phyloP scores from a whole-genome alignment of 2,888 invertebrate genomes.

The Polymixis lichenea region DNA sequence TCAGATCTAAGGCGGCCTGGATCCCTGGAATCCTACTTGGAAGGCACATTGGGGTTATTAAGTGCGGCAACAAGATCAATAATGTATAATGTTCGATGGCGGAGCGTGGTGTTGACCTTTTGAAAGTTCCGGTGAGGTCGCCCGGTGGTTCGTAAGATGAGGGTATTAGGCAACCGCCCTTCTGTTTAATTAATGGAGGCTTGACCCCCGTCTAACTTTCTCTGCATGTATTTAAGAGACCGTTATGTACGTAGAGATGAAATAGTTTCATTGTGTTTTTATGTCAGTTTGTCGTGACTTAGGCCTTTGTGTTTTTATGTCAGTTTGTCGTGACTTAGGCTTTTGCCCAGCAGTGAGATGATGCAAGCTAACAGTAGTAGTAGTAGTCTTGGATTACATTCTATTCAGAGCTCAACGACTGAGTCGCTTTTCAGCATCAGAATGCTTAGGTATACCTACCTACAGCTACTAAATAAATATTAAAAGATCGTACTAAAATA shows the following conservation, averaged over 20 bases:
- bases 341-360: too few species aligned
- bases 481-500: constrained; percentile 1
- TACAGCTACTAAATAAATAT: neutral
- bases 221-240: constrained; percentile 65
- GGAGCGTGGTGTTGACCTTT: constrained; percentile 70
- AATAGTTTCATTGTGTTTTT: constrained; percentile 64
- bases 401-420: neutral
- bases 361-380: too few species aligned
- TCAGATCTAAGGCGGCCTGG: constrained; percentile 34
- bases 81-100: constrained; percentile 68
- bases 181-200: constrained; percentile 82
- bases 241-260: constrained; percentile 54
- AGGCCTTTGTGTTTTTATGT: constrained; percentile 62
- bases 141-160: constrained; percentile 69
- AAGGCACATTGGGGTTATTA: constrained; percentile 52
- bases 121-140: constrained; percentile 71
- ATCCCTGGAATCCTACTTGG: constrained; percentile 44
- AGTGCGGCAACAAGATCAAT: constrained; percentile 65
- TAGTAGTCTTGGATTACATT: constrained; percentile 26
- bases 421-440: neutral
- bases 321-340: constrained; percentile 24
- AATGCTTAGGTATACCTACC: constrained; percentile 2
- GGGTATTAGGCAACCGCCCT: constrained; percentile 71
- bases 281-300: constrained; percentile 35
- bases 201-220: constrained; percentile 81